Evolutionary conservation across 1,140 invertebrate genomes (phyloP).

Genomic region (Micrasema longulum): DNA sequence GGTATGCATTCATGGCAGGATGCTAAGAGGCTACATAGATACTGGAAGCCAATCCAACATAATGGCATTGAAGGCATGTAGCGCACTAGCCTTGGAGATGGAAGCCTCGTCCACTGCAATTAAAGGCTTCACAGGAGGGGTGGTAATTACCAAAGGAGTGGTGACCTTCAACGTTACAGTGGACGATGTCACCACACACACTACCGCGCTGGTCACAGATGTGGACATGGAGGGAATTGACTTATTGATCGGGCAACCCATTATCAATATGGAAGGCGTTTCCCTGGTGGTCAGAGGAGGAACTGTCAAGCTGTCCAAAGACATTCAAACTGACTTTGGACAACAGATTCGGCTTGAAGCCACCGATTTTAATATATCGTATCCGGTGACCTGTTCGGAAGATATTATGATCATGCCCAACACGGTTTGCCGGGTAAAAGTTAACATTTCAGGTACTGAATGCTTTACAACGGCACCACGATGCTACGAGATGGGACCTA

Average conservation of each 20-base stretch:
- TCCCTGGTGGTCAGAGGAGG: background rate
- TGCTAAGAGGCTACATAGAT: background rate
- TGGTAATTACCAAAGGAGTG: background rate
- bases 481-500: background rate
- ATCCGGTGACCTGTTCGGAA: background rate
- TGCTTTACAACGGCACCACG: background rate
- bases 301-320: too few species aligned
- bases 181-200: background rate
- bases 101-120: background rate
- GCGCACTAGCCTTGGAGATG: background rate
- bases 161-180: background rate
- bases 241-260: background rate
- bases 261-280: background rate
- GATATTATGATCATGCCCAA: background rate
- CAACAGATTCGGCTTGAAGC: background rate
- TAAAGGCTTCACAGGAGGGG: background rate
- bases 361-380: background rate
- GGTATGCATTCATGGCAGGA: background rate
- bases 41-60: conserved; percentile 8
- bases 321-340: background rate
- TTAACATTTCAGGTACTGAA: background rate
- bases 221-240: background rate
- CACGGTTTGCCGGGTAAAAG: background rate
- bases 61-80: background rate
- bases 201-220: background rate